Evolutionary conservation across 2,797 vertebrate genomes (phyloP), one percentile per base, ranked within the genome.

Genomic region (Cynodonichthys magdalenae): DNA sequence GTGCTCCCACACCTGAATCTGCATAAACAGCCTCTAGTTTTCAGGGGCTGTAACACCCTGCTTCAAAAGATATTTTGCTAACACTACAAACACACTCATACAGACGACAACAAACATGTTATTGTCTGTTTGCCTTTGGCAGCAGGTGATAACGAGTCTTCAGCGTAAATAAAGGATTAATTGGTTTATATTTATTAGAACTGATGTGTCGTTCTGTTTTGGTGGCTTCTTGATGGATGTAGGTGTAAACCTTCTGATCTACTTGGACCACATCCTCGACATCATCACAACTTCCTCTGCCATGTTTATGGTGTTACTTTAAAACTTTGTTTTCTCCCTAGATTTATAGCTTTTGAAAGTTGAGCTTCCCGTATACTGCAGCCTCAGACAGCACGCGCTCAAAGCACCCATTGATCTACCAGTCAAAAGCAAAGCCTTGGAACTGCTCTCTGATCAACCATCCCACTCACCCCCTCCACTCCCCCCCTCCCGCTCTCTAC

Each of bases 361-460:
- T 83, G 87, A 92, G 89, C 87, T 90, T 91, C 88, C 90, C 86
- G 87, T 90, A 90, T 85, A 91, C 85, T 84, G 88, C 89, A 90
- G 82, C 90, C 88, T 92, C 90, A 92, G 90, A 92, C 90, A 90
- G 89, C 90, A 84, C 80, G 62, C 81, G 87, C 92, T 94, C 90
- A 94, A 94, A 93, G 90, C 92, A 84, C 77, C 86, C 90, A 93
- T 93, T 94, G 92, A 93, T 94, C 90, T 93, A 87, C 49, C 90
- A 93, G 89, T 93, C 91, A 93, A 92, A 92, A 91, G 89, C 88
- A 86, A 92, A 92, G 90, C 90, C 88, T 92, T 92, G 89, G 84
- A 92, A 92, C 87, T 90, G 82, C 86, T 90, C 92, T 94, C 90
- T 93, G 91, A 93, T 94, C 92, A 93, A 76, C 89, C 90, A 89